Evolutionary conservation across 2,888 invertebrate species (phyloP), one percentile per base, ranked within the genome.

Genomic region (Drosophila mercatorum): DNA sequence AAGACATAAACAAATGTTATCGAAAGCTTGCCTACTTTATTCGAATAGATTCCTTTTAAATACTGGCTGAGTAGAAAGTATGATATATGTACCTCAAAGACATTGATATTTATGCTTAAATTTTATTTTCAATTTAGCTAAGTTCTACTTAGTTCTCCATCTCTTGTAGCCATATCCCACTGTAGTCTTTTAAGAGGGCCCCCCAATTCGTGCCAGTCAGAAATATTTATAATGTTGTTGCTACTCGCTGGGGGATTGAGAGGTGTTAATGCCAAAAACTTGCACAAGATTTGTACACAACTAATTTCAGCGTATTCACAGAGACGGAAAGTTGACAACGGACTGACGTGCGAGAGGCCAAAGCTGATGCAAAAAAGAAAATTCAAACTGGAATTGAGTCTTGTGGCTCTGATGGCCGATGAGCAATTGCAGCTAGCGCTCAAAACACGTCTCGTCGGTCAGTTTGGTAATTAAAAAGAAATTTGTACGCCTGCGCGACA

Each of bases 181-280:
- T 64, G 58, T 34, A 7, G 5, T 34, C 55, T 63, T 8, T n/a
- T 11, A 17, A 11, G 49, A 49, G 47, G 56, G 64, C 63, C 41
- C 58, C 46, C 63, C 36, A 62, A 55, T 55, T 47, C 53, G 40
- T 10, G 38, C 51, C 47, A 55, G 61, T 58, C 80, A 67, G 51
- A 68, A 58, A 76, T 68, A 76, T 73, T 77, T 61, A 70, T 65
- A 75, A 69, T 73, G 77, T 86, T 88, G 80, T 63, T 78, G 68
- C 69, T 67, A 57, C 66, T 36, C 52, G 61, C 71, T 49, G 68
- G 59, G 64, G 90, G 86, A 88, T 89, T 77, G 86, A 85, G 88
- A 86, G 86, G 90, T 86, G 86, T 88, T 86, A 86, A 86, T 86
- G 86, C 88, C 86, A 89, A 75, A 89, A 88, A 86, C 83, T 78